Evolutionary conservation across 2,888 invertebrate species (phyloP), one percentile per base, ranked within the genome.

Genomic region (Plusia festucae): DNA sequence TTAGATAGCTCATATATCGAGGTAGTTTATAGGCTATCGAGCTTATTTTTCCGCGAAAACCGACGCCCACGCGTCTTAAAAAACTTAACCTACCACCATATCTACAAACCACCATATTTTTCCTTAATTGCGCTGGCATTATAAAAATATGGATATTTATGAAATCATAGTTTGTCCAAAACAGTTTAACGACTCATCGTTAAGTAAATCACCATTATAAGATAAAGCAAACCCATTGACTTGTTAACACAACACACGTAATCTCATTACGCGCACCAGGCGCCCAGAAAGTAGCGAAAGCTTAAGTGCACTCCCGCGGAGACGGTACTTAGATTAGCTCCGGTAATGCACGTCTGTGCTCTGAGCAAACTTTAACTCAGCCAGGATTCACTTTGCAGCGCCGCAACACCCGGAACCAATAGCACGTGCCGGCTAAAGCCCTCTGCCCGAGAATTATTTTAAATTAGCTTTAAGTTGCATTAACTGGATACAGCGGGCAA

Each of bases 241-340:
- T 74, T 80, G 73, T 68, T 74, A 68, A 82, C 67, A 68, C 73
- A 77, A 76, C 60, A 73, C 76, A 82, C 82, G 78, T 77, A 81
- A 82, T 81, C 77, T 77, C 73, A 76, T 82, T 82, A 70, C 68
- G 60, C 40, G 76, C 70, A 78, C 77, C 73, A 81, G 82, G 81
- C 68, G 70, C 61, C 54, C 81, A 79, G 78, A 81, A 82, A 78
- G 76, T 75, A 78, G 76, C 60, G 32, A 70, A 68, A 81, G 81
- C 78, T 82, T 81, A 82, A 83, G 81, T 82, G 84, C 81, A 81
- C 78, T 83, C 71, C 71, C 73, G 70, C 69, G 68, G 74, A 77
- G 81, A 68, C 75, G 75, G 71, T 70, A 75, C 76, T 78, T 73
- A 77, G 82, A 82, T 83, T 82, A 82, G 76, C 73, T 59, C 65